Base-by-base conservation (phyloP, 1,140 invertebrate species). In the Pomacea maculata region DNA sequence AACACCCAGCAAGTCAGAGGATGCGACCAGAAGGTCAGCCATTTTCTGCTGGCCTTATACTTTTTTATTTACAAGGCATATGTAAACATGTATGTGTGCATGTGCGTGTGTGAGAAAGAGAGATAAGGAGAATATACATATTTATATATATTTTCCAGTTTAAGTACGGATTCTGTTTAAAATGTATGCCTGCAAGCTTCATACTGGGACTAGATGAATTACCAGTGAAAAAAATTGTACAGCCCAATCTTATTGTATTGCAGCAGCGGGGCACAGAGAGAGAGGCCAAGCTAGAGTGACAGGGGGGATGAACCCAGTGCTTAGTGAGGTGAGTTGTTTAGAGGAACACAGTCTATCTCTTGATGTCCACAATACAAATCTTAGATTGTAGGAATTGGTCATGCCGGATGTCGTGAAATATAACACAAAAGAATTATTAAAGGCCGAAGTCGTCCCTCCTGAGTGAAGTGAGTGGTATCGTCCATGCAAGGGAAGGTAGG, bases 1-100 rank as follows among this genome's bases (percentile, higher is more conserved):
- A 68, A 74, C 77, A 86, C 71, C 86, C 87, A 6, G 68, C 80
- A 14, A 82, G 86, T 74, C 72, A 84, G 73, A 80, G 89, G 79
- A 85, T 83, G 70, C 80, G 88, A 80, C 87, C 88, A n/a, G 87
- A 89, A 85, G 88, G 89, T 87, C 45, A 73, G 79, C 77, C 78
- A 29, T n/a, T 14, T 15, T 55, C 7, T 52, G 19, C n/a, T 21
- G 52, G 57, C 19, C 21, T 76, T 52, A 55, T n/a, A 14, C 8
- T n/a, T 34, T 63, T n/a, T n/a, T 10, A 15, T 57, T 68, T 75
- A 25, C 21, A 65, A 65, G 34, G 19, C 34, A 54, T 45, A 45
- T 25, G 25, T 25, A 45, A 4, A 45, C 6, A 45, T 45, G 34
- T 45, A 45, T 45, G 34, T 45, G 34, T 45, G 34, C 34, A 45